These are phyloP conservation scores for Shargacucullia verbasci DNA, from an alignment of 2,888 invertebrate genomes.

Conservation along the genomic window DNA sequence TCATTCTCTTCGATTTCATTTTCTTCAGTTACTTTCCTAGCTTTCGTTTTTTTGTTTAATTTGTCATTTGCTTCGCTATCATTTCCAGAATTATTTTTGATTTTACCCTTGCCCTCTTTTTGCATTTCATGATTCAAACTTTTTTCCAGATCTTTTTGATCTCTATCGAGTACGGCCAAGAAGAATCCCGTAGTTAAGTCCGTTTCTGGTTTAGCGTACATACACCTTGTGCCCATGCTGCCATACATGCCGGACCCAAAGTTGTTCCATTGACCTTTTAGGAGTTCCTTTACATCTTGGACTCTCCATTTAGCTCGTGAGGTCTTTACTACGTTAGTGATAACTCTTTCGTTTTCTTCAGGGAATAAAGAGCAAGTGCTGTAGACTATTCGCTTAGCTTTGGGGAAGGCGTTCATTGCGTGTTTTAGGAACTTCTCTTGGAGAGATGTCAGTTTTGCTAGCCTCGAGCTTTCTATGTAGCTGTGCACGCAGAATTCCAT, in stretches of 20 bases:
- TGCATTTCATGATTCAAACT: constrained; percentile 41
- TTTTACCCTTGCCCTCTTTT: constrained; percentile 21
- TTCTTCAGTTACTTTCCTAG: constrained; percentile 21
- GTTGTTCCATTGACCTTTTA: constrained; percentile 91
- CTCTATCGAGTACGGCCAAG: constrained; percentile 95
- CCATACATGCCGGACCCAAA: constrained; percentile 91
- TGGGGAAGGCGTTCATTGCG: constrained; percentile 95
- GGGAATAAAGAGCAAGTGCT: constrained; percentile 98
- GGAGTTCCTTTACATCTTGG: constrained; percentile 88
- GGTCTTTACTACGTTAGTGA: constrained; percentile 91
- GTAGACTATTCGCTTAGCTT: constrained; percentile 96
- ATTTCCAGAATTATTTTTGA: constrained; percentile 18
- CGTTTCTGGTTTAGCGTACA: constrained; percentile 93
- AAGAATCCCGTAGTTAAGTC: constrained; percentile 98
- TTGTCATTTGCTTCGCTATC: constrained; percentile 8
- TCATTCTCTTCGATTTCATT: constrained; percentile 46
- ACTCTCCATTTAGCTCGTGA: constrained; percentile 89
- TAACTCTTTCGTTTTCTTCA: constrained; percentile 98
- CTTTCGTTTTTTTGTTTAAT: constrained; percentile 3
- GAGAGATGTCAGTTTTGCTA: constrained; percentile 92
- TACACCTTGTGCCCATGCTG: constrained; percentile 92
- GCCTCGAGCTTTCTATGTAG: constrained; percentile 85
- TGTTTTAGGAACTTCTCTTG: constrained; percentile 95
- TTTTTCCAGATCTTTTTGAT: constrained; percentile 79
- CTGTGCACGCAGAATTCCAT: constrained; percentile 83